A percentile compares a stretch with the other conserved stretches of the same genome.
Conservation (phyloP, 2,797 vertebrate genomes). For the Lacerta agilis region DNA sequence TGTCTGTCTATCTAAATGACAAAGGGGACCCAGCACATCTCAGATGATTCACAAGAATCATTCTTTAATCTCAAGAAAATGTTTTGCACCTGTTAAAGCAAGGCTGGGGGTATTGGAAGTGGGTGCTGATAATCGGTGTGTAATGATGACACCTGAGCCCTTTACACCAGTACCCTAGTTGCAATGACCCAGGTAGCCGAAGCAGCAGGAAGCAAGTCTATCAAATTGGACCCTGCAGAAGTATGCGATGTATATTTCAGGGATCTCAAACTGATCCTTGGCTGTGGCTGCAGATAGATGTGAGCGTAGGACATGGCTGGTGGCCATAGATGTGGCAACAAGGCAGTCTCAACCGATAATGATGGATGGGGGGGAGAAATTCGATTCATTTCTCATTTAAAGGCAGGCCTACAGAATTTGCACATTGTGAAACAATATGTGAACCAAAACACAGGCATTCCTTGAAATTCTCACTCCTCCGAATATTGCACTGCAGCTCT, state of each 20-base stretch:
- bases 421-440: too few species aligned
- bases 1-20: not conserved
- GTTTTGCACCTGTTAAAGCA: rapidly evolving
- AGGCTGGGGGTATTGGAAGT: not conserved
- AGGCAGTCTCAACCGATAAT: not conserved
- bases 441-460: too few species aligned
- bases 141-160: not conserved
- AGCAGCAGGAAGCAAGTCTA: not conserved
- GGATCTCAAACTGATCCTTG: not conserved
- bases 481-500: too few species aligned
- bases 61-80: not conserved
- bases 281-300: too few species aligned
- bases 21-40: not conserved
- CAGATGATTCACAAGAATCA: not conserved
- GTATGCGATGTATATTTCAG: not conserved
- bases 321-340: not conserved
- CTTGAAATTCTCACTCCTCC: too few species aligned
- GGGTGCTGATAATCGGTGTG: not conserved
- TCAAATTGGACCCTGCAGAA: not conserved
- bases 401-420: too few species aligned
- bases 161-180: not conserved
- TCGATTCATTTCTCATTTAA: too few species aligned
- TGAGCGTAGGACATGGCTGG: not conserved
- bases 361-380: too few species aligned
- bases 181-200: not conserved